Evolutionary conservation across 2,113 vertebrate genomes (phyloP).

Genomic region (Caranx melampygus): DNA sequence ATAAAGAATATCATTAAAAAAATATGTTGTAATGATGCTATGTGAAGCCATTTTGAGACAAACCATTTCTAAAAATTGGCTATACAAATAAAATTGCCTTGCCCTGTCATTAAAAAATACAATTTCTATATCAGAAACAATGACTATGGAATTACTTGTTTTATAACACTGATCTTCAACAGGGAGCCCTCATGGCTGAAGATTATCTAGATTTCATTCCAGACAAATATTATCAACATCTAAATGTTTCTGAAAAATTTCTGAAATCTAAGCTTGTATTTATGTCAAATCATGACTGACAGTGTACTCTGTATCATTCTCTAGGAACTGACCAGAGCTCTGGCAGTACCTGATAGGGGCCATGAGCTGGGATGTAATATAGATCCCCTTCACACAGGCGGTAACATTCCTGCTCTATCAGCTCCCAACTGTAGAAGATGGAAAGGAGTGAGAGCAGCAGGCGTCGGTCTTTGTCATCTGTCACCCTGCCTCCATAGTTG

Average conservation of each 20-base stretch:
- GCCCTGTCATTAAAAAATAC: too few relatives aligned
- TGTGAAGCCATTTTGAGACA: too few relatives aligned
- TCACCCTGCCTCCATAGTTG: slow-evolving; percentile 96
- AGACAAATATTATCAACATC: slow-evolving; percentile 1
- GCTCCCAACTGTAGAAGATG: slow-evolving; percentile 87
- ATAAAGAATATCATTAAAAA: slow-evolving; percentile 13
- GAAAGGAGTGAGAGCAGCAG: slow-evolving; percentile 93
- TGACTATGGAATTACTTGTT: not conserved
- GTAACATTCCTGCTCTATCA: slow-evolving; percentile 85
- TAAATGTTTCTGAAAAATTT: not conserved
- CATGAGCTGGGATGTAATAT: slow-evolving; percentile 89
- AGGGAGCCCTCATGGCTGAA: not conserved
- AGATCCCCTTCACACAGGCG: slow-evolving; percentile 82
- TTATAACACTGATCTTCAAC: slow-evolving; percentile 2
- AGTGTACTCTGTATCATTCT: not conserved
- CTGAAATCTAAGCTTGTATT: not conserved
- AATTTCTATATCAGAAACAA: too few relatives aligned
- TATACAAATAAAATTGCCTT: too few relatives aligned
- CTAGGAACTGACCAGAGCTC: not conserved
- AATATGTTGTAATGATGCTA: too few relatives aligned
- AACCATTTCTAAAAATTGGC: too few relatives aligned
- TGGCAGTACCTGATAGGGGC: slow-evolving; percentile 87
- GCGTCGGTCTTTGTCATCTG: slow-evolving; percentile 94
- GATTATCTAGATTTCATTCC: not conserved
- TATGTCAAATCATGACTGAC: not conserved